Conservation (phyloP, 2,888 invertebrate species). For the Crepidodera aurea region DNA sequence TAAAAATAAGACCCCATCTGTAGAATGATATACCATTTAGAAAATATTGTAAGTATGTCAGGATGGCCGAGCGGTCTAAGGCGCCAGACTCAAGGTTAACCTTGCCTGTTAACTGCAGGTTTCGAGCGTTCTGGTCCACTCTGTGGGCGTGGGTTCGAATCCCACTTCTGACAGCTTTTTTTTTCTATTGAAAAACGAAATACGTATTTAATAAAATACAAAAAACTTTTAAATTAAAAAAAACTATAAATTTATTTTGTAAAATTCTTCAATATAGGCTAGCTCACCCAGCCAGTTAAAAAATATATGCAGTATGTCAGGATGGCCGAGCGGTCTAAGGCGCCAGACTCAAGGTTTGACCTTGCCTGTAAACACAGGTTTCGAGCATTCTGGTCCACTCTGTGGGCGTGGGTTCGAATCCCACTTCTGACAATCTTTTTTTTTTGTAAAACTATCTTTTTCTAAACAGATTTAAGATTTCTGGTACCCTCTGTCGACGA, state of each 20-base stretch:
- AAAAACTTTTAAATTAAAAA: too few species aligned
- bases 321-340: conserved; percentile 93
- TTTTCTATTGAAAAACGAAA: too few species aligned
- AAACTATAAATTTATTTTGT: too few species aligned
- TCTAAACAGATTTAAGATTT: too few species aligned
- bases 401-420: conserved; percentile 63
- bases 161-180: conserved; percentile 55
- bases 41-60: too few species aligned
- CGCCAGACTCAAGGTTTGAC: conserved; percentile 64
- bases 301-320: conserved; percentile 73
- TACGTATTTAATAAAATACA: too few species aligned
- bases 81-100: conserved; percentile 66
- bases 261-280: too few species aligned
- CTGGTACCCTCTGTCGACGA: too few species aligned
- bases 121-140: conserved; percentile 61
- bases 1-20: too few species aligned
- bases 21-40: too few species aligned
- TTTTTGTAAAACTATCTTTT: too few species aligned
- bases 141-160: conserved; percentile 63
- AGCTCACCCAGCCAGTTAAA: too few species aligned
- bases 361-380: conserved; percentile 47
- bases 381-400: conserved; percentile 61
- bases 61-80: conserved; percentile 92
- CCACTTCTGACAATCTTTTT: conserved; percentile 55
- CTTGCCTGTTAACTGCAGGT: conserved; percentile 45